phyloP scores from a whole-genome alignment of 2,888 invertebrate species.

The Drosophila mettleri region DNA sequence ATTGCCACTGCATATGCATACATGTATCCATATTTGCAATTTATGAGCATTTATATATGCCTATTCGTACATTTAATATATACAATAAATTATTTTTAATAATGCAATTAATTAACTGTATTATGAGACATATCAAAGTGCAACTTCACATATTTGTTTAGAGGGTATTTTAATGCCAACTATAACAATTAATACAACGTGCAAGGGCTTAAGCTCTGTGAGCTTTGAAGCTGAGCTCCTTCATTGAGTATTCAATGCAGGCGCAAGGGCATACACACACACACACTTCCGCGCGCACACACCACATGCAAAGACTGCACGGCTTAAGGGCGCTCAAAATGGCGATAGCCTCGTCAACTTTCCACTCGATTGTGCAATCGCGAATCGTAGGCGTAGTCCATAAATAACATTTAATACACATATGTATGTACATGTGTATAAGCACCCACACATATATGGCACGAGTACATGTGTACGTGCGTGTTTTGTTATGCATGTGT shows the following conservation, averaged over 20 bases:
- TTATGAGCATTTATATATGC: no score
- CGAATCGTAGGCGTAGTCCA: constrained; percentile 68
- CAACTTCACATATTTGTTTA: background rate
- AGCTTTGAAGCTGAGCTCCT: constrained; percentile 44
- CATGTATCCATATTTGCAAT: background rate
- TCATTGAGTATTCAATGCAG: constrained; percentile 68
- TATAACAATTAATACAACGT: constrained; percentile 19
- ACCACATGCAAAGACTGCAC: constrained; percentile 9
- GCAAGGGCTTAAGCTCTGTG: constrained; percentile 31
- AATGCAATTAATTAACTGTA: no score
- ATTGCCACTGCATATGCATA: background rate
- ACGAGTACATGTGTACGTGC: constrained; percentile 2
- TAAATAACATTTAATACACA: constrained; percentile 50
- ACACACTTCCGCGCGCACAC: background rate
- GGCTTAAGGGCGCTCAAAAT: constrained; percentile 60
- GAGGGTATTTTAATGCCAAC: constrained; percentile 4
- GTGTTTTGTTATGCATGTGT: constrained; percentile 11
- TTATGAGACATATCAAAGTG: no score
- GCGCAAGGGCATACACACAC: constrained; percentile 46
- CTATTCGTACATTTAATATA: background rate
- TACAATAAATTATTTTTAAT: no score
- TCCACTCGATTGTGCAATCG: constrained; percentile 68
- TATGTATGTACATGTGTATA: background rate
- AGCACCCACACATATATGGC: background rate
- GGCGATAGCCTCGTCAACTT: constrained; percentile 61